A percentile compares a stretch with the other conserved stretches of the same genome.
Evolutionary conservation across 1,140 invertebrate species (phyloP).

Genomic region (Euura saliciscinereae): DNA sequence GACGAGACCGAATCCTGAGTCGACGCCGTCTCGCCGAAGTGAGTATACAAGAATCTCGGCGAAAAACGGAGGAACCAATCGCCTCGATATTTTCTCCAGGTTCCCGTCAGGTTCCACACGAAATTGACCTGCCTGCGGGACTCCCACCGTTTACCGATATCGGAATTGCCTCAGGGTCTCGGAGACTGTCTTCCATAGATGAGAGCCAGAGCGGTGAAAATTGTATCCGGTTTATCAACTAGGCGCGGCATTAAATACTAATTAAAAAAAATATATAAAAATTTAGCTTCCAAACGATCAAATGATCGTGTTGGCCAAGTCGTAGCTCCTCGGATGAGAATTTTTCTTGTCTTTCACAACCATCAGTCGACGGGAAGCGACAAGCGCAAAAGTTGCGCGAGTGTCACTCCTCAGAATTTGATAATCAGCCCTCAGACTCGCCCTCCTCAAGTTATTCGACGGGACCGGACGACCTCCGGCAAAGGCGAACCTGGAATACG

Average conservation of each 20-base stretch:
- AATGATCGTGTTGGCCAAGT: slow-evolving; percentile 36
- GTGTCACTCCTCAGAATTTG: slow-evolving; percentile 53
- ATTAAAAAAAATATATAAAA: not conserved
- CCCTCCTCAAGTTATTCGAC: slow-evolving; percentile 48
- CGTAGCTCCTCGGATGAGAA: slow-evolving; percentile 42
- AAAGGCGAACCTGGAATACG: slow-evolving; percentile 50
- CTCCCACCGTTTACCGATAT: slow-evolving; percentile 33
- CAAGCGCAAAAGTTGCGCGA: slow-evolving; percentile 47
- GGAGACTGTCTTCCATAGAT: slow-evolving; percentile 32
- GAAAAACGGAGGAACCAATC: not conserved
- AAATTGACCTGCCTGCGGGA: slow-evolving; percentile 34
- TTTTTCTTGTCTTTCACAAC: slow-evolving; percentile 52
- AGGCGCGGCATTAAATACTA: not conserved
- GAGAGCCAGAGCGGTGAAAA: not conserved
- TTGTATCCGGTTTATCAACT: not conserved
- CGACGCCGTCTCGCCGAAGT: slow-evolving; percentile 30
- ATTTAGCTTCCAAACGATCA: not conserved
- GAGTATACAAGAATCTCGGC: not conserved
- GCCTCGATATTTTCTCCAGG: slow-evolving; percentile 19
- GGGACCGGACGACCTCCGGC: slow-evolving; percentile 54
- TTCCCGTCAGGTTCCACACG: slow-evolving; percentile 37
- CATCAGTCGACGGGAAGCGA: slow-evolving; percentile 50
- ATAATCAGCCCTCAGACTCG: slow-evolving; percentile 54
- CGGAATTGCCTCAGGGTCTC: slow-evolving; percentile 33
- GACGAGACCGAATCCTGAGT: slow-evolving; percentile 33